phyloP scores from a whole-genome alignment of 2,797 vertebrate species.

The Pseudopleuronectes americanus region DNA sequence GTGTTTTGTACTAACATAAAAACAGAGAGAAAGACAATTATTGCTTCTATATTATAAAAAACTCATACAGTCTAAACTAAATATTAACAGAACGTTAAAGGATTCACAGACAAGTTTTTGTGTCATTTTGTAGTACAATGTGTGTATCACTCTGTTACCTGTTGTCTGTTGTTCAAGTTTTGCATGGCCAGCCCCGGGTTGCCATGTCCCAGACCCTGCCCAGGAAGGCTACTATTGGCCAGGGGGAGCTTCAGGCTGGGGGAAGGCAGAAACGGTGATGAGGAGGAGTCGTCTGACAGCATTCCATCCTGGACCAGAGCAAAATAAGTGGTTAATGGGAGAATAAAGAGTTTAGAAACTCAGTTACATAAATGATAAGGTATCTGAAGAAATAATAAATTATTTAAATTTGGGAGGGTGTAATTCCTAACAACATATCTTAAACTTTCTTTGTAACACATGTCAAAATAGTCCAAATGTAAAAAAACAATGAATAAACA shows the following conservation, averaged over 20 bases:
- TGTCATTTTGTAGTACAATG: not conserved
- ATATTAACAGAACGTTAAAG: not conserved
- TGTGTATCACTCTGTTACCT: conserved; percentile 80
- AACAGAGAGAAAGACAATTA: not conserved
- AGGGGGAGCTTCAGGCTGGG: conserved; percentile 98
- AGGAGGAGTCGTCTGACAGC: conserved; percentile 94
- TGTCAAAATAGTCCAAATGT: not conserved
- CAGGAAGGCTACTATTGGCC: conserved; percentile 97
- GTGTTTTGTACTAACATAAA: not conserved
- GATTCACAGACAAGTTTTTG: too few relatives aligned
- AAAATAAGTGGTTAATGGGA: conserved; percentile 56
- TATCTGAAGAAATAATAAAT: too few relatives aligned
- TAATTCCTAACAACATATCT: too few relatives aligned
- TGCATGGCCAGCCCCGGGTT: conserved; percentile 97
- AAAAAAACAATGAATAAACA: not conserved
- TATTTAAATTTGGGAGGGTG: too few relatives aligned
- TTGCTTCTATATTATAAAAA: not conserved
- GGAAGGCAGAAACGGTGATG: conserved; percentile 99
- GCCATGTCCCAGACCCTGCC: conserved; percentile 95
- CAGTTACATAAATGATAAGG: not conserved
- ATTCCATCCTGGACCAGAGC: conserved; percentile 89
- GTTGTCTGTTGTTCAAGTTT: conserved; percentile 99
- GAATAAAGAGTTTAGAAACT: conserved; percentile 41
- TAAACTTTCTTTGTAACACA: not conserved
- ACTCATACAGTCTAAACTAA: not conserved